Evolutionary conservation across 2,888 invertebrate genomes (phyloP), one percentile per base, ranked within the genome.

Genomic region (Orthonychiurus folsomi): DNA sequence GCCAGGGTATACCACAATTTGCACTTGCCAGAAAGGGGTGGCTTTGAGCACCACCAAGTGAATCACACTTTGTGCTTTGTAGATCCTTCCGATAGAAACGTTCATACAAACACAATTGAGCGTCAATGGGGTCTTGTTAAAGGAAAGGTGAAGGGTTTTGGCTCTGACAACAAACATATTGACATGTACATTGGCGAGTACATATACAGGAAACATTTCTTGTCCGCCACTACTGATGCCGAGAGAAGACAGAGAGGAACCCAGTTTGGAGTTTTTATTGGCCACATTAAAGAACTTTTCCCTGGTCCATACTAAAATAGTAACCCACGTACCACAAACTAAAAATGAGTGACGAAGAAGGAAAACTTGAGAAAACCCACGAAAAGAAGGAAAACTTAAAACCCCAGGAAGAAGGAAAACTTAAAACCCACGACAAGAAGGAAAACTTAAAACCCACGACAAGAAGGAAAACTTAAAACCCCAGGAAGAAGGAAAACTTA

Each of bases 81-180:
- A 15, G 55, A 66, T 23, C 66, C 66, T 2, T 23, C 21, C 3
- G 47, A 63, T 50, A 63, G 56, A 1, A 56, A 55, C 24, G 50
- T 61, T 26, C 50, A 65, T 28, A 65, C 67, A 1, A 67, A 67
- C 48, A 63, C 56, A 1, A 60, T 67, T 24, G 67, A 65, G 50
- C 18, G 65, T n/a, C 20, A 48, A 28, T 65, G 65, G 67, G 50
- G 62, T 1, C 18, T 55, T 15, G 3, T 63, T 2, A 65, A 65
- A 28, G 50, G 48, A n/a, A 61, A 27, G 5, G n/a, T 62, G 15
- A 52, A 27, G 15, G 60, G 63, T n/a, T 56, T 26, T 15, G 18
- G 26, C 1, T 5, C 12, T 52, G 59, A 62, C 5, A 54, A 56
- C 12, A 47, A 48, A 2, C 52, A 50, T 5, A 24, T 62, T 2